Evolutionary conservation across 1,140 invertebrate genomes (phyloP), one percentile per base, ranked within the genome.

Genomic region (Papilio helenus): DNA sequence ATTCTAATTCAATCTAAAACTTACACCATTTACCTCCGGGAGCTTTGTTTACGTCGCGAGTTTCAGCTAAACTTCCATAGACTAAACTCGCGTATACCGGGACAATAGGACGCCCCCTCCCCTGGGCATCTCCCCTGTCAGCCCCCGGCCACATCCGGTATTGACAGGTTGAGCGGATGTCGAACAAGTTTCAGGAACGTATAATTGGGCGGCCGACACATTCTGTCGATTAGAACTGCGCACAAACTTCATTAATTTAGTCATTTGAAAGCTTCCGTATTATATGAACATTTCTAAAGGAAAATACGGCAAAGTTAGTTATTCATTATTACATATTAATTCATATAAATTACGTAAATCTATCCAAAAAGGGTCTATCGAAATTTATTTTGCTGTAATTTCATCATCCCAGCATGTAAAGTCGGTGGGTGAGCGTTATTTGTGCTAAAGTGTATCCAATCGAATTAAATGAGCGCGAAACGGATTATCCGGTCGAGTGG

Each of bases 401-500:
- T 55, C n/a, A 51, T n/a, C 49, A 18, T 51, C 8, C 58, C 4
- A 34, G 3, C 16, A 16, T 16, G 26, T 16, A 68, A 16, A 5
- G 61, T 29, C 23, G 14, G 14, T 12, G 61, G 61, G 14, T 3
- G 72, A 76, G n/a, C 73, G 46, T 76, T 76, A 58, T 55, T 55
- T 8, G 26, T 76, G n/a, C 26, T 76, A 58, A 76, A 76, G 49
- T n/a, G 18, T 55, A 76, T 58, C 51, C 46, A 34, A 76, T 76
- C 14, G 16, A 58, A 76, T 76, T 76, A 76, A 76, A 68, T 23
- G 26, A 39, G 26, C 26, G 23, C 46, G 49, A 58, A 39, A 58
- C 23, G 73, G 29, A 76, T 76, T 55, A 76, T 76, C 73, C 73
- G 46, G 16, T 1, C 73, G 73, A 55, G 51, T 76, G 29, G 73